Percentiles rank a stretch among this genome's conserved stretches.
Conservation (phyloP, 2,888 invertebrate species). For the Xestia c-nigrum region DNA sequence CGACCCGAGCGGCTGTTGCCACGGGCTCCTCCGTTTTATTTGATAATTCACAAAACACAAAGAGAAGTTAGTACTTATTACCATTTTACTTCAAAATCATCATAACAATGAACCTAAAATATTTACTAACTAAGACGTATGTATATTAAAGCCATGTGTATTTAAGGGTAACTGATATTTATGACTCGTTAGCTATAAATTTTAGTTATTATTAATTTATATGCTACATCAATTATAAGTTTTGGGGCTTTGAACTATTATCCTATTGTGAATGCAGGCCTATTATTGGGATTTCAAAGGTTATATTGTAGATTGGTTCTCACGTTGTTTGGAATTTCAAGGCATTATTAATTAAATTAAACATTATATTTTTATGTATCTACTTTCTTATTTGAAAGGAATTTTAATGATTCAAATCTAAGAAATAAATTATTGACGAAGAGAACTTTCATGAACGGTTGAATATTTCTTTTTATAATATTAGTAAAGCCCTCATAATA, state of each 20-base stretch:
- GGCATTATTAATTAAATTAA: background rate
- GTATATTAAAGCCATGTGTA: slow-evolving; percentile 28
- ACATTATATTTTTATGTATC: background rate
- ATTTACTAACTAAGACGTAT: slow-evolving; percentile 33
- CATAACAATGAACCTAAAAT: slow-evolving; percentile 16
- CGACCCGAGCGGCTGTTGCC: too few species aligned
- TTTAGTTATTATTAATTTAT: slow-evolving; percentile 42
- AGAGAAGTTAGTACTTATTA: background rate
- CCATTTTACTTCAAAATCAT: slow-evolving; percentile 17
- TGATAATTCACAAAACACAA: slow-evolving; percentile 10
- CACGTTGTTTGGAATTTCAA: background rate
- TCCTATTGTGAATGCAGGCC: background rate
- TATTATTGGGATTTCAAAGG: slow-evolving; percentile 20
- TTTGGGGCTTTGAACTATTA: slow-evolving; percentile 26
- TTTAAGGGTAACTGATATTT: slow-evolving; percentile 45
- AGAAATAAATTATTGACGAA: background rate
- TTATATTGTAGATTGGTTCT: background rate
- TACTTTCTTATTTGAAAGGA: background rate
- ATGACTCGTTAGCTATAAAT: slow-evolving; percentile 38
- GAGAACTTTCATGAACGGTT: background rate
- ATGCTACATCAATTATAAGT: slow-evolving; percentile 38
- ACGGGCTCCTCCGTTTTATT: too few species aligned
- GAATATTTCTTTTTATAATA: background rate
- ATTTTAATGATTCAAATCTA: background rate
- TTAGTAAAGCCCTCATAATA: background rate